A percentile compares a stretch with the other conserved stretches of the same genome.
phyloP scores from a whole-genome alignment of 2,113 vertebrate genomes.

The Vicugna pacos region DNA sequence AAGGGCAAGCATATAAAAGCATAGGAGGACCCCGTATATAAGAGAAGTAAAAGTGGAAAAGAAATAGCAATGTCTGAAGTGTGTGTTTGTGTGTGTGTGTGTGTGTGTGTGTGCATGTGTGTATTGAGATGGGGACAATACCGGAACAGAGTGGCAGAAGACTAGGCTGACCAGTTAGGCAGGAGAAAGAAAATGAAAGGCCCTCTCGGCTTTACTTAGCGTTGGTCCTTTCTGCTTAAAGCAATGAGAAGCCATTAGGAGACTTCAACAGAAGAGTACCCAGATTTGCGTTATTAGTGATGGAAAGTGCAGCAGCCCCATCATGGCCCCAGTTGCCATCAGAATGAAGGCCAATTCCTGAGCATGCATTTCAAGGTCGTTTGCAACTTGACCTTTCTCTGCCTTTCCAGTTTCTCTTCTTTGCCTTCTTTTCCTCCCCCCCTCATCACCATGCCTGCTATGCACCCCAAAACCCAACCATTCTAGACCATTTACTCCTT shows the following conservation, averaged over 20 bases:
- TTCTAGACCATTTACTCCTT: not conserved
- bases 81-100: not conserved
- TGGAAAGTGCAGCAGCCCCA: not conserved
- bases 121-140: rapidly evolving
- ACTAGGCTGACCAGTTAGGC: not conserved
- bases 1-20: not conserved
- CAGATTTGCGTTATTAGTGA: not conserved
- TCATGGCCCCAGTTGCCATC: not conserved
- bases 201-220: not conserved
- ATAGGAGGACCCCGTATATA: not conserved
- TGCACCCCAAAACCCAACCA: not conserved
- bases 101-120: not conserved
- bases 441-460: not conserved
- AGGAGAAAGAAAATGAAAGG: not conserved
- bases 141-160: not conserved
- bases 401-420: not conserved
- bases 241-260: not conserved
- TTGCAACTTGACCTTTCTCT: not conserved
- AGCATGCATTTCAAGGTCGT: not conserved
- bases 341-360: not conserved
- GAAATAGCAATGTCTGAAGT: too few relatives aligned
- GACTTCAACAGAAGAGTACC: not conserved
- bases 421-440: not conserved
- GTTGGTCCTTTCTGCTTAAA: not conserved
- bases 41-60: not conserved